Percentiles rank a stretch among this genome's conserved stretches.
Evolutionary conservation across 2,113 vertebrate species (phyloP).

Genomic region (Chaenogobius annularis): DNA sequence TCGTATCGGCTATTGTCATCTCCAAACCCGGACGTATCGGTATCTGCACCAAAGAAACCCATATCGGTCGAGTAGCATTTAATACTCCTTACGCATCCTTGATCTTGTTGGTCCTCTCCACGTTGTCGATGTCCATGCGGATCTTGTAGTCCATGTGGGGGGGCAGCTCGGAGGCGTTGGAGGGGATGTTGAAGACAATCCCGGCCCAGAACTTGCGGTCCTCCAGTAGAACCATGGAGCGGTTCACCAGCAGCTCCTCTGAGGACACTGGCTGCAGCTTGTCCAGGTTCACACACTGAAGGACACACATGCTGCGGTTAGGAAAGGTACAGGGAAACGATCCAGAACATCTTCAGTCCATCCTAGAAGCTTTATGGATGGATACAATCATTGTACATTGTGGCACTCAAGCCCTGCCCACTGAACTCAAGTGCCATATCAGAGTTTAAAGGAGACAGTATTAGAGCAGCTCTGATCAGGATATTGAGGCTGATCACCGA

Average conservation of each 20-base stretch:
- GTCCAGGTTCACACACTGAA: slow-evolving; percentile 93
- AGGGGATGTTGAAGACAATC: slow-evolving; percentile 85
- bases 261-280: slow-evolving; percentile 89
- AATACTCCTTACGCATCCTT: slow-evolving; percentile 86
- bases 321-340: not conserved
- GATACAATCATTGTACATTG: too few relatives aligned
- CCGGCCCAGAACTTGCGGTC: slow-evolving; percentile 96
- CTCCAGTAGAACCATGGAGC: slow-evolving; percentile 88
- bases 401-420: too few relatives aligned
- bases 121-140: slow-evolving; percentile 98
- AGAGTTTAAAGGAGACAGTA: too few relatives aligned
- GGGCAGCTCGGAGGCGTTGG: slow-evolving; percentile 81
- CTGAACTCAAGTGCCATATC: too few relatives aligned
- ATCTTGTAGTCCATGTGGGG: slow-evolving; percentile 92
- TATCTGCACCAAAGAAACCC: not conserved
- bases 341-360: not conserved
- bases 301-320: not conserved
- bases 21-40: too few relatives aligned
- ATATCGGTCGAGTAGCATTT: not conserved
- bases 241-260: slow-evolving; percentile 86
- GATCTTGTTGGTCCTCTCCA: slow-evolving; percentile 98
- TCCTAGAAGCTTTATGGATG: too few relatives aligned
- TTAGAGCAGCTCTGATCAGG: too few relatives aligned
- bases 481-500: too few relatives aligned
- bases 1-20: too few relatives aligned